Evolutionary conservation across 2,888 invertebrate species (phyloP), one percentile per base, ranked within the genome.

Genomic region (Sympetrum striolatum): DNA sequence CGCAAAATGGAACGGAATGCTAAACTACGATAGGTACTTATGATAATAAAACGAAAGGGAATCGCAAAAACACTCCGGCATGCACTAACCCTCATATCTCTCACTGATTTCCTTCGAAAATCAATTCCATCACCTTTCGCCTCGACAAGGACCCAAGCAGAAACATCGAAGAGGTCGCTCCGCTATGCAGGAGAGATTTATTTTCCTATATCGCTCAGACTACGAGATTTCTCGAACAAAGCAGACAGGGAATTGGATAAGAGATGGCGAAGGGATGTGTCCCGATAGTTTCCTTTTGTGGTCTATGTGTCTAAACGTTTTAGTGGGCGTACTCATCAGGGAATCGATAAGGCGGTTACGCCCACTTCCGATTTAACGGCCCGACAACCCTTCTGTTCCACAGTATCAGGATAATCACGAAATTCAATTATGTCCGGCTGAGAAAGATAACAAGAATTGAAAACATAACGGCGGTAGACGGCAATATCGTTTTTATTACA

Each of bases 281-380:
- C 22, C 64, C 37, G 58, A 60, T 86, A 60, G 86, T 37, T 37
- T 86, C 31, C 73, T 14, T 73, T 25, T 31, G 73, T 31, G 31
- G 31, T n/a, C 58, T 22, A 60, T 86, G 86, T 86, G 86, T 64
- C 37, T 37, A 37, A 37, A 37, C 60, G 37, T 60, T 58, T n/a
- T 25, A 73, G 73, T 73, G 25, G 25, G 73, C 73, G 60, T 60
- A 37, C 60, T n/a, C 60, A 60, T 48, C 60, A 60, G 60, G 60
- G 60, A 86, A 86, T 86, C 86, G 86, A 86, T 86, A 86, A 22
- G 22, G 60, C 86, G 86, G 86, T 86, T 86, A 86, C 86, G 86
- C 86, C 86, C 86, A 86, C 86, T 86, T 86, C 86, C 60, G 35
- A 35, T 60, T 60, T 37, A 60, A 35, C 86, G 86, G 37, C 37